These are phyloP conservation scores for Sakesphorus luctuosus DNA, from an alignment of 2,113 vertebrate species.

Conservation along the genomic window DNA sequence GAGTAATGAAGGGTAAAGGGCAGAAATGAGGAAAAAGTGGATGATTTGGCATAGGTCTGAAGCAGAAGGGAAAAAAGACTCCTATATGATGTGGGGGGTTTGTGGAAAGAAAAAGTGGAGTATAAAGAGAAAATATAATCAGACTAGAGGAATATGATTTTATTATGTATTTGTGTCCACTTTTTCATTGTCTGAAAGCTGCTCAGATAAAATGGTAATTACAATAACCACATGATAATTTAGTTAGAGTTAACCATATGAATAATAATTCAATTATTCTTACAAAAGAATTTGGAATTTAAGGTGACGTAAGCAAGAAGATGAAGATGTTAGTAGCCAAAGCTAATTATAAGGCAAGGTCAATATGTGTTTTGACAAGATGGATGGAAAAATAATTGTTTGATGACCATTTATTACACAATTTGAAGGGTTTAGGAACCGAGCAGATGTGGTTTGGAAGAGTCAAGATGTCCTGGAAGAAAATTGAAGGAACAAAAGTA, in stretches of 20 bases:
- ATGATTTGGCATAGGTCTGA: background rate
- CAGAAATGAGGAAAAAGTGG: background rate
- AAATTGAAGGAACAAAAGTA: background rate
- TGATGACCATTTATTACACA: background rate
- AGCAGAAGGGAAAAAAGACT: background rate
- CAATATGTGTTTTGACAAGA: background rate
- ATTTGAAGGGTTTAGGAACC: background rate
- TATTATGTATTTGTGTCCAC: background rate
- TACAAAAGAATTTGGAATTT: background rate
- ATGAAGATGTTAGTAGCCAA: background rate
- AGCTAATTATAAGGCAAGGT: background rate
- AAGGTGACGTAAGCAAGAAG: background rate
- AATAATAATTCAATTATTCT: constrained; percentile 7
- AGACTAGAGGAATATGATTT: background rate
- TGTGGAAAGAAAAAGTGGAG: background rate
- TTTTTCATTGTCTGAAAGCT: background rate
- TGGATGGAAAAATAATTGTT: background rate
- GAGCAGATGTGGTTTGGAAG: background rate
- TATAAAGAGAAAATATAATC: background rate
- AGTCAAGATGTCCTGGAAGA: background rate
- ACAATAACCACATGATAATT: background rate
- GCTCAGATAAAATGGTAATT: constrained; percentile 15
- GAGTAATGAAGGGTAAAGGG: background rate
- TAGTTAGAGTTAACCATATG: constrained; percentile 1
- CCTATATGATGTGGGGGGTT: background rate